A percentile compares a stretch with the other conserved stretches of the same genome.
These are phyloP conservation scores for Tricholauxania praeusta DNA, from an alignment of 2,888 invertebrate genomes.

Conservation along the genomic window DNA sequence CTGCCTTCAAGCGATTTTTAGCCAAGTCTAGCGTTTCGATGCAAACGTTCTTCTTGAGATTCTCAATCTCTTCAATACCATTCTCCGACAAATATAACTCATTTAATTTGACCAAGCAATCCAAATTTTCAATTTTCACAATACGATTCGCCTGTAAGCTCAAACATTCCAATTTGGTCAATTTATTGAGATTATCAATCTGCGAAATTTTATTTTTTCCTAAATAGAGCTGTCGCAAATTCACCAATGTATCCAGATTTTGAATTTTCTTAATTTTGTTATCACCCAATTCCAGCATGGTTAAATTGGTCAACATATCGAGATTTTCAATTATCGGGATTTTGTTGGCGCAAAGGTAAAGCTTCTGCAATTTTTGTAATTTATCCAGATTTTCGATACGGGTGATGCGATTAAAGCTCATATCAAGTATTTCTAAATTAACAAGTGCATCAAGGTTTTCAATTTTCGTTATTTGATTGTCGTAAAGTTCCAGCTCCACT, in stretches of 20 bases:
- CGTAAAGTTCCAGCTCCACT: conserved; percentile 92
- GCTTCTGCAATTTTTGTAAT: conserved; percentile 80
- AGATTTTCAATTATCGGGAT: conserved; percentile 89
- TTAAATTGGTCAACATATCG: conserved; percentile 81
- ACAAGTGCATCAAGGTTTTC: conserved; percentile 89
- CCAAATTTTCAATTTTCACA: conserved; percentile 86
- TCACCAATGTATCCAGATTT: conserved; percentile 81
- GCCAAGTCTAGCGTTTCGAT: conserved; percentile 92
- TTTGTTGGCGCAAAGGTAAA: conserved; percentile 92
- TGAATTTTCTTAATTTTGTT: conserved; percentile 92
- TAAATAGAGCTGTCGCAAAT: conserved; percentile 83
- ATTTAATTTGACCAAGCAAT: conserved; percentile 78
- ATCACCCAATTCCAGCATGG: conserved; percentile 92
- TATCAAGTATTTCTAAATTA: conserved; percentile 89
- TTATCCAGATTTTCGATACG: conserved; percentile 86
- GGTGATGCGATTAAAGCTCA: conserved; percentile 94
- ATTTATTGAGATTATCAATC: conserved; percentile 82
- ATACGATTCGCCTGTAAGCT: conserved; percentile 94
- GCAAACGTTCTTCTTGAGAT: conserved; percentile 76
- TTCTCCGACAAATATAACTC: conserved; percentile 96
- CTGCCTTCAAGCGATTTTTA: conserved; percentile 82
- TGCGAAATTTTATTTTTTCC: conserved; percentile 96
- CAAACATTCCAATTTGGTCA: conserved; percentile 81
- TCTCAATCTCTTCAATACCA: conserved; percentile 84
- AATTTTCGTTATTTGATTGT: conserved; percentile 94